Base-by-base conservation (phyloP, 2,797 vertebrate genomes). In the Anguilla obscura region DNA sequence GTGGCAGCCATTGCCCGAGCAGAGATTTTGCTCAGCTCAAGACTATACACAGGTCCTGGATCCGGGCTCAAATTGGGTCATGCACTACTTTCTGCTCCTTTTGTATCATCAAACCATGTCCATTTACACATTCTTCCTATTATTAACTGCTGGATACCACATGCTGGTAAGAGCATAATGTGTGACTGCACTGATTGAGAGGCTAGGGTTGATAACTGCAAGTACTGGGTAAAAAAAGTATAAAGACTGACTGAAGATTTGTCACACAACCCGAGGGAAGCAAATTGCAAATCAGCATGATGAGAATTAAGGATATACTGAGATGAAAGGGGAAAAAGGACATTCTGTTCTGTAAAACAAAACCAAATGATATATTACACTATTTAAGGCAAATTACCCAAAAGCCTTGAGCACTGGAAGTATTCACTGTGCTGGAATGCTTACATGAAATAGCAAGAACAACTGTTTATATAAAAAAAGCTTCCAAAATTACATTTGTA, bases 151-250 rank as follows among this genome's bases (percentile, higher is more conserved):
- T 24, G 24, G 63, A 69, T 69, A 69, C 5, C 63, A 69, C 63
- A 27, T 69, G 63, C 63, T 69, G 63, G 63, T n/a, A n/a, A 69
- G 63, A 69, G n/a, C 63, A n/a, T 69, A n/a, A 69, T 27, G 63
- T 69, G 63, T 69, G 63, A 69, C 24, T 69, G 63, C n/a, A 69
- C 63, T 69, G 63, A n/a, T 69, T 27, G 24, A n/a, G 63, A 27
- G 63, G 63, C 24, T 27, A 27, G 63, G 24, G 63, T 69, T 69
- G n/a, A 69, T n/a, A n/a, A 9, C 63, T 5, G 4, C 24, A 69
- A 69, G 63, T 69, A 9, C 63, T 69, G n/a, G 27, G 8, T 14
- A 12, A 58, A 14, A 58, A 21, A 21, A 24, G 24, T 24, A 63
- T 63, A 63, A 58, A 69, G 24, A 27, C n/a, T 69, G 63, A 27